phyloP scores from a whole-genome alignment of 2,113 vertebrate species.

The Mesembrinibis cayennensis region DNA sequence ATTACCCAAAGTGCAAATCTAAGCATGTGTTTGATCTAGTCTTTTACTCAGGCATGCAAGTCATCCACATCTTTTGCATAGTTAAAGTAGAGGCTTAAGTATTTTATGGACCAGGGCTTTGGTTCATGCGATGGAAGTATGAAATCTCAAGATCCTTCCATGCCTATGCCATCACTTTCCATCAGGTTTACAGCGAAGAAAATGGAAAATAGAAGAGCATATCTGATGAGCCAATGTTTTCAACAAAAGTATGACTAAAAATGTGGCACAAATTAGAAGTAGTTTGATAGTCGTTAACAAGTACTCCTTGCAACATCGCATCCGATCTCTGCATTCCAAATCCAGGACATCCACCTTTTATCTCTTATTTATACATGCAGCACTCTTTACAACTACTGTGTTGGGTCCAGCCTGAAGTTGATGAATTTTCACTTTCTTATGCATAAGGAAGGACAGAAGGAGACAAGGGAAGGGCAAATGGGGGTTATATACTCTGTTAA shows the following conservation, averaged over 20 bases:
- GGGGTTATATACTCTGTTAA: fast-evolving
- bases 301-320: not conserved
- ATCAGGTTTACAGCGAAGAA: not conserved
- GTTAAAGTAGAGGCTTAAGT: not conserved
- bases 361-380: not conserved
- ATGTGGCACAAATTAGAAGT: not conserved
- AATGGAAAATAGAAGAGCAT: not conserved
- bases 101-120: not conserved
- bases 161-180: not conserved
- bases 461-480: not conserved
- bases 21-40: not conserved
- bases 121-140: not conserved
- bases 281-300: not conserved
- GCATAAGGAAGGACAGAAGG: not conserved
- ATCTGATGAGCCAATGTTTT: not conserved
- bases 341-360: not conserved
- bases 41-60: not conserved
- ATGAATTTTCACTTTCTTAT: not conserved
- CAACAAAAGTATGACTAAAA: not conserved
- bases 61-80: not conserved
- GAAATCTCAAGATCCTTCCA: not conserved
- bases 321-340: not conserved
- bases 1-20: not conserved
- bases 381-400: not conserved
- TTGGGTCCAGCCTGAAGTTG: not conserved